Evolutionary conservation across 1,140 invertebrate genomes (phyloP).

Genomic region (Acromyrmex charruanus): DNA sequence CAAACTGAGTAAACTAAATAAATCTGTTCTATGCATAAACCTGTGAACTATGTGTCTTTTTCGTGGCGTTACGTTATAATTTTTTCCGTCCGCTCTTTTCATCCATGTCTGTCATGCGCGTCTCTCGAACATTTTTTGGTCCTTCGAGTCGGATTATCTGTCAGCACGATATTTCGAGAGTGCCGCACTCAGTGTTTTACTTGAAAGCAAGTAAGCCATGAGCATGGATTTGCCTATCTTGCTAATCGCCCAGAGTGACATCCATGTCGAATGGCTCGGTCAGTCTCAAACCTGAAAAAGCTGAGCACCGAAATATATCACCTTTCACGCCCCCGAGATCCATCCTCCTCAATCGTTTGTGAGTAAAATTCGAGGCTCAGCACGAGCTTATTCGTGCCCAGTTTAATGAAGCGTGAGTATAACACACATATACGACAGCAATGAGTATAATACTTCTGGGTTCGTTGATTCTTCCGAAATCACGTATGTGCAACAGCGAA

Average conservation of each 20-base stretch:
- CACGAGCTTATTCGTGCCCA: neutral
- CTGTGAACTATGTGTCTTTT: too few species aligned
- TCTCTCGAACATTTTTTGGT: too few species aligned
- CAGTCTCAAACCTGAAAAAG: neutral
- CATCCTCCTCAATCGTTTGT: neutral
- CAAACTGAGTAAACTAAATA: too few species aligned
- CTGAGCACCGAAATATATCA: neutral
- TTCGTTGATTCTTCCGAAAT: neutral
- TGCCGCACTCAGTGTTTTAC: too few species aligned
- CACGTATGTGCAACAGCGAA: neutral
- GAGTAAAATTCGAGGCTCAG: neutral
- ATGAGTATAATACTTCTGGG: neutral
- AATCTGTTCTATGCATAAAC: too few species aligned
- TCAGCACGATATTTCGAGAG: too few species aligned
- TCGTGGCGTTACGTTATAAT: too few species aligned
- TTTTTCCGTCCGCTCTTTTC: too few species aligned
- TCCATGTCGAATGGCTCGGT: neutral
- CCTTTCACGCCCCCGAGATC: too few species aligned
- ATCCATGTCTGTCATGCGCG: too few species aligned
- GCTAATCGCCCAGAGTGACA: neutral
- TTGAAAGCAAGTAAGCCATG: neutral
- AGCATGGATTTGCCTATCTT: neutral
- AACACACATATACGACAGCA: neutral
- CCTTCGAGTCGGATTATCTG: too few species aligned
- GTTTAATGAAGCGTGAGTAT: too few species aligned